Evolutionary conservation across 2,113 vertebrate genomes (phyloP), one percentile per base, ranked within the genome.

Genomic region (Chaetops frenatus): DNA sequence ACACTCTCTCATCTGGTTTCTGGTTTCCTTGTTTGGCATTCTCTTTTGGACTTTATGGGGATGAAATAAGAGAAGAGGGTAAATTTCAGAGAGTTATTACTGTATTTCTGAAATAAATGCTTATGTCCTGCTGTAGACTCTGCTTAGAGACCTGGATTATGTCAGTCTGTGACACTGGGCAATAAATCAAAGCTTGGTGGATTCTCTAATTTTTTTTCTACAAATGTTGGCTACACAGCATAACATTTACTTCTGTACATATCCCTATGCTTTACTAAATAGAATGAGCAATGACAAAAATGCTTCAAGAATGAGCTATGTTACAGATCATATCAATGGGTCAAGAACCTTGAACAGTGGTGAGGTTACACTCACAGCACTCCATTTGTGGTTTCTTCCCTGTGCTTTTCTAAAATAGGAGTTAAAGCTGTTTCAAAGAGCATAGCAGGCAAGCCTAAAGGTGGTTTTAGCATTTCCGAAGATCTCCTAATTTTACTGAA

Each of bases 141-240:
- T 62, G 45, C 80, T 88, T 57, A 65, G 60, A 90, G 40, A 80
- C 9, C 33, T 20, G 47, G 28, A 40, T 86, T 80, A 20, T 28
- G 20, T 47, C 67, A 57, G 7, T 78, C 31, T 0, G 0, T 17
- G 14, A 33, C 42, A 28, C 45, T 65, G 54, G 38, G 47, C 7
- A 23, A 36, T 53, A 36, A 79, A 73, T 15, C 31, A 44, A 65
- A 10, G 5, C 24, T 88, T 83, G 44, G 8, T 3, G 15, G 28
- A 57, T 29, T 56, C 50, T 65, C 12, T 2, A 3, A 28, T 66
- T 77, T 87, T 38, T 38, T 83, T 88, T 69, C 58, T 80, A 1
- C 31, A 74, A 67, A 40, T 36, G 10, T 33, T 77, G 14, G 13
- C 23, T 61, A 28, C 4, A 9, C 31, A 36, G 25, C 6, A 2